These are phyloP conservation scores for Notechis scutatus DNA, from an alignment of 2,113 vertebrate genomes.

Conservation along the genomic window DNA sequence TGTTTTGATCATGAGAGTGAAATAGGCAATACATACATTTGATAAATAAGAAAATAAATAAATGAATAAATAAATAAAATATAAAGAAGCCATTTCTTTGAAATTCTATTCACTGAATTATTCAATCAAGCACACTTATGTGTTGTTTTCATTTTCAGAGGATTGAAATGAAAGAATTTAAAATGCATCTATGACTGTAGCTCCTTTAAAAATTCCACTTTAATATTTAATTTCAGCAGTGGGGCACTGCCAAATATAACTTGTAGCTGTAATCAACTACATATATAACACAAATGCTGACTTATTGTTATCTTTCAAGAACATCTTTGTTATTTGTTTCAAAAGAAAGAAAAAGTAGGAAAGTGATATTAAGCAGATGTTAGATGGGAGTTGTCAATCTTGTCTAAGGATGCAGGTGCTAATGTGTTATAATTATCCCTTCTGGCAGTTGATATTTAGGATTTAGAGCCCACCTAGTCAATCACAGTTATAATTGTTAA, in stretches of 20 bases:
- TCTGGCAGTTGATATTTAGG: constrained; percentile 80
- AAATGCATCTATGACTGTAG: constrained; percentile 28
- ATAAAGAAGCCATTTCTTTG: constrained; percentile 1
- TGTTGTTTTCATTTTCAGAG: constrained; percentile 40
- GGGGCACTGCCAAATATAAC: constrained; percentile 63
- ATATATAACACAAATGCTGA: constrained; percentile 61
- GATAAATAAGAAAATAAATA: not conserved
- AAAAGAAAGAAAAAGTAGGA: constrained; percentile 68
- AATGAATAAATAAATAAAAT: not conserved
- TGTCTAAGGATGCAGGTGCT: constrained; percentile 78
- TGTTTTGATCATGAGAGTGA: not conserved
- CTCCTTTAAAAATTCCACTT: constrained; percentile 42
- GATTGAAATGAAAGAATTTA: constrained; percentile 39
- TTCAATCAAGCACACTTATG: constrained; percentile 21
- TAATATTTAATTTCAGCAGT: constrained; percentile 56
- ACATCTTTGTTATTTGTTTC: constrained; percentile 68
- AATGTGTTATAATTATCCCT: constrained; percentile 83
- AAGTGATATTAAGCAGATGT: constrained; percentile 79
- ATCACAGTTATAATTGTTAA: constrained; percentile 81
- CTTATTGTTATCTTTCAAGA: constrained; percentile 68
- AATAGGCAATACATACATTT: not conserved
- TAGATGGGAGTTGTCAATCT: constrained; percentile 77
- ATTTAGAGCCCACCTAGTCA: constrained; percentile 83
- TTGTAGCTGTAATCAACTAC: constrained; percentile 49
- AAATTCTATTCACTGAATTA: constrained; percentile 10